Percentiles rank a stretch among this genome's conserved stretches.
These are phyloP conservation scores for Neoniphon sammara DNA, from an alignment of 2,797 vertebrate species.

Conservation along the genomic window DNA sequence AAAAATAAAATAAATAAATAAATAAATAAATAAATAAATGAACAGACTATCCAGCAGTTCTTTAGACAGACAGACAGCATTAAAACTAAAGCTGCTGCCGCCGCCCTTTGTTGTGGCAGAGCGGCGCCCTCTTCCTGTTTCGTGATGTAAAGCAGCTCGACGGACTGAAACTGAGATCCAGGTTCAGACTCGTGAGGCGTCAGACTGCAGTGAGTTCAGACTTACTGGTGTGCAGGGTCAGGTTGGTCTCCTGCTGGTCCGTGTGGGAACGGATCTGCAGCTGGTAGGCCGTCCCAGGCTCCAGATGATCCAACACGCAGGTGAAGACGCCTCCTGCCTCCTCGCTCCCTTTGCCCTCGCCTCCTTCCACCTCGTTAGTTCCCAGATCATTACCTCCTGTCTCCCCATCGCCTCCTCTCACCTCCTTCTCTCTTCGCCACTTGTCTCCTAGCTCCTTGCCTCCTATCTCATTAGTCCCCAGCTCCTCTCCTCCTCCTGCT, in stretches of 20 bases:
- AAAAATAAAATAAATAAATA: too few species aligned
- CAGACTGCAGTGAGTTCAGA: slow-evolving; percentile 18
- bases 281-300: slow-evolving; percentile 72
- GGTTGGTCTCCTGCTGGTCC: slow-evolving; percentile 40
- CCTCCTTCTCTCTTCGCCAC: background rate
- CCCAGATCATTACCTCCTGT: slow-evolving; percentile 32
- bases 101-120: too few species aligned
- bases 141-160: too few species aligned
- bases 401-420: slow-evolving; percentile 1
- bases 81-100: too few species aligned
- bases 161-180: too few species aligned
- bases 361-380: slow-evolving; percentile 30
- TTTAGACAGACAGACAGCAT: too few species aligned
- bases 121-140: too few species aligned
- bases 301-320: slow-evolving; percentile 70
- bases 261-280: slow-evolving; percentile 69
- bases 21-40: too few species aligned
- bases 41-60: too few species aligned
- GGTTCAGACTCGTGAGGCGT: too few species aligned
- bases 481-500: background rate
- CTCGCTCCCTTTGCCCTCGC: background rate
- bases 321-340: slow-evolving; percentile 28
- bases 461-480: slow-evolving; percentile 29
- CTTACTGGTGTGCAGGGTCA: slow-evolving; percentile 79
- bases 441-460: background rate